Conservation (phyloP, 2,113 vertebrate species). For the Albula glossodonta region DNA sequence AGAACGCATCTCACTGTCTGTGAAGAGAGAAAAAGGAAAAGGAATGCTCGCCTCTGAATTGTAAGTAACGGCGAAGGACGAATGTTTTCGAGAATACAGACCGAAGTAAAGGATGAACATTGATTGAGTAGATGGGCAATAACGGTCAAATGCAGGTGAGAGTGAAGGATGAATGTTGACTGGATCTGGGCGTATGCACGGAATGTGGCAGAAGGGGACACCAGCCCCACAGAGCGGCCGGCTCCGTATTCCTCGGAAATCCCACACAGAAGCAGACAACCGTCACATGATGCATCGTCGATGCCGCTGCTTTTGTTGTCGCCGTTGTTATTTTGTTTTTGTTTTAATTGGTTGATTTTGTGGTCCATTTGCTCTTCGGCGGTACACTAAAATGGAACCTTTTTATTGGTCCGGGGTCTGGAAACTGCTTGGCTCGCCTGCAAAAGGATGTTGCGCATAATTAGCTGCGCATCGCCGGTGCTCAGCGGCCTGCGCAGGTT, state of each 20-base stretch:
- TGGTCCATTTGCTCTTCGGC: neutral
- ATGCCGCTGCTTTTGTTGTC: neutral
- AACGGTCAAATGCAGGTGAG: too few species aligned
- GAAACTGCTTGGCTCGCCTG: neutral
- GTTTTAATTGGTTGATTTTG: conserved; percentile 4
- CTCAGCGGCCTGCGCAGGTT: conserved; percentile 64
- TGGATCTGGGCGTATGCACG: too few species aligned
- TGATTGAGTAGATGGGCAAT: too few species aligned
- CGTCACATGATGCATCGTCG: too few species aligned
- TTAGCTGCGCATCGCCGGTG: conserved; percentile 67
- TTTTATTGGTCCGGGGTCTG: neutral
- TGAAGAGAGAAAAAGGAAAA: too few species aligned
- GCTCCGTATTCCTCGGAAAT: neutral
- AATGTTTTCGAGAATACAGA: too few species aligned
- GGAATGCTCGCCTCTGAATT: too few species aligned
- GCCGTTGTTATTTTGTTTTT: neutral
- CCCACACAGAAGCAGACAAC: neutral
- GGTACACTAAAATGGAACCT: neutral
- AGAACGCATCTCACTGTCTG: too few species aligned
- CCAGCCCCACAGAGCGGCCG: neutral
- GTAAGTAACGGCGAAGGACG: too few species aligned
- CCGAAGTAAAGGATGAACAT: too few species aligned
- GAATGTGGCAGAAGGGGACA: too few species aligned
- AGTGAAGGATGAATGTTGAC: too few species aligned
- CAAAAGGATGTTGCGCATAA: conserved; percentile 59